phyloP scores from a whole-genome alignment of 92 coral and sea anemone species.

The Parazoanthus swiftii region DNA sequence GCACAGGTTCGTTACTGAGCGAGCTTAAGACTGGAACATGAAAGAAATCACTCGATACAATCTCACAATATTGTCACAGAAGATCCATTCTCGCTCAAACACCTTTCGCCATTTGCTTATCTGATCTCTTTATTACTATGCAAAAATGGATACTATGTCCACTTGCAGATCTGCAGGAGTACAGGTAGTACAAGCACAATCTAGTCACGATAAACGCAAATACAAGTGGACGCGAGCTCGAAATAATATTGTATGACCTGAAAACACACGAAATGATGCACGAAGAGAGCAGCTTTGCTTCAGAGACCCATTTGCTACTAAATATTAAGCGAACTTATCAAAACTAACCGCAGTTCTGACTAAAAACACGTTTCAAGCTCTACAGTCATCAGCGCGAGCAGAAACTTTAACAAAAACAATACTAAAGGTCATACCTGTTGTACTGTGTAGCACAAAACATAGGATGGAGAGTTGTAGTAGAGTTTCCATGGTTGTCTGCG shows the following conservation, averaged over 20 bases:
- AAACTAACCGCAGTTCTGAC: neutral
- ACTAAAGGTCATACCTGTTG: constrained; percentile 22
- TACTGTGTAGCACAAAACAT: neutral
- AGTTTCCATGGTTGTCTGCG: neutral
- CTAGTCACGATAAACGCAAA: neutral
- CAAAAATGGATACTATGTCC: neutral
- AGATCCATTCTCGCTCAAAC: neutral
- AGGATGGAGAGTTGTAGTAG: neutral
- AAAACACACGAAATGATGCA: neutral
- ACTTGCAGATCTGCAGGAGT: neutral
- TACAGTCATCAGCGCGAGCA: neutral
- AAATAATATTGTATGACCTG: neutral
- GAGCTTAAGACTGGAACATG: neutral
- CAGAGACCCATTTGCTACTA: neutral
- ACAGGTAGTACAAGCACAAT: neutral
- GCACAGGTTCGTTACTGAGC: neutral
- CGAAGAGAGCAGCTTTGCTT: neutral
- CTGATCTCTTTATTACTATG: neutral
- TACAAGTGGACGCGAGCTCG: neutral
- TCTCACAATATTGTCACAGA: neutral
- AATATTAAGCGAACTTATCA: neutral
- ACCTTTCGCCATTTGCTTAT: neutral
- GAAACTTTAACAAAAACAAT: neutral
- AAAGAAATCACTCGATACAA: neutral
- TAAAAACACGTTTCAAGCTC: neutral